Percentiles rank a stretch among this genome's conserved stretches.
These are phyloP conservation scores for Plecotus auritus DNA, from an alignment of 2,113 vertebrate genomes.

Conservation along the genomic window DNA sequence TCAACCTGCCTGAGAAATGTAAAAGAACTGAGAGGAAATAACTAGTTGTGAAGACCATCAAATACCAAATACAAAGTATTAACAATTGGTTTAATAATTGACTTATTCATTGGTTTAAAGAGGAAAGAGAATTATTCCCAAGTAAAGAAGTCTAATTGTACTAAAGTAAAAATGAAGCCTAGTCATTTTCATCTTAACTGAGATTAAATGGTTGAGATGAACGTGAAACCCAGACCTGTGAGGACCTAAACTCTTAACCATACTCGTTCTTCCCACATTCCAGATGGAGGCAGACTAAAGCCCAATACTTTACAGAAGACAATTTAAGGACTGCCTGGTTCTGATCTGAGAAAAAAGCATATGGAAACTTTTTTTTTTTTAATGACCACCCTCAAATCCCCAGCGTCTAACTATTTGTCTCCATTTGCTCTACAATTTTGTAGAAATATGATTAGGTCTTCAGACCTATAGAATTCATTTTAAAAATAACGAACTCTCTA, in stretches of 20 bases:
- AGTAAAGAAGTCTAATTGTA: conserved; percentile 31
- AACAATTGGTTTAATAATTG: neutral
- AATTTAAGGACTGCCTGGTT: neutral
- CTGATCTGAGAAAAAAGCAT: neutral
- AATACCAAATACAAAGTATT: neutral
- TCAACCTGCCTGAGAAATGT: conserved; percentile 30
- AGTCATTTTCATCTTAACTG: neutral
- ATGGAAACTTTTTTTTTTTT: neutral
- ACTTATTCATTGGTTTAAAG: neutral
- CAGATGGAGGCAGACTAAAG: neutral
- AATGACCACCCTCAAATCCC: neutral
- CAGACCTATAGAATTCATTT: conserved; percentile 7
- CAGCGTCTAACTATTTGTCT: neutral
- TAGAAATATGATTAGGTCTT: conserved; percentile 40
- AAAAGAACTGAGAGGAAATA: conserved; percentile 26
- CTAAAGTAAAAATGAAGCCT: conserved; percentile 15
- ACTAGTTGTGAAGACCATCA: neutral
- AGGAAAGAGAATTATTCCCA: neutral
- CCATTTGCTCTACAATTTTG: neutral
- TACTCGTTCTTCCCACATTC: neutral
- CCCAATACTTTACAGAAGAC: neutral
- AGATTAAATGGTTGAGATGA: neutral
- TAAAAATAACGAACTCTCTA: neutral
- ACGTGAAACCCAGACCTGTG: neutral
- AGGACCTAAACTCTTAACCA: conserved; percentile 11